Evolutionary conservation across 2,113 vertebrate species (phyloP), one percentile per base, ranked within the genome.

Genomic region (Actenoides hombroni): DNA sequence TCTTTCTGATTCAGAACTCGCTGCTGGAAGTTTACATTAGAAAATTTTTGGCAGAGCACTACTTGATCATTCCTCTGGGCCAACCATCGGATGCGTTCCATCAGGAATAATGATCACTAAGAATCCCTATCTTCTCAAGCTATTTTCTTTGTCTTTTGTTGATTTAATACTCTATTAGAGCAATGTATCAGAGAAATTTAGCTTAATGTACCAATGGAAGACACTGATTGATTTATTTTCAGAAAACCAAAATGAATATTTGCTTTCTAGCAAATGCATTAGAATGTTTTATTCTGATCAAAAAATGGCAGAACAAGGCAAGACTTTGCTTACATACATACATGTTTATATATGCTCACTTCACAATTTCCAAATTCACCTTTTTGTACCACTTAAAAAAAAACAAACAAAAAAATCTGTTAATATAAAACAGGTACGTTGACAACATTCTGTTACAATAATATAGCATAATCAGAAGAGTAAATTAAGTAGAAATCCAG

Each of bases 361-460:
- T 70, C n/a, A 54, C 7, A 53, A 29, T 61, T 53, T 67, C 13
- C 24, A 87, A 70, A 67, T 37, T 48, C 16, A 21, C 2, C 13
- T 81, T 67, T 33, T 51, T 9, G 42, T 70, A 39, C 1, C 13
- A 39, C 12, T 53, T 4, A 6, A 53, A 65, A 48, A 48, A 56
- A 67, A 12, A 0, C 4, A 3, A 3, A 9, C 33, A 65, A 76
- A 10, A 31, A 13, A 48, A 23, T 37, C 12, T 48, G 2, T 73
- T 73, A 4, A 28, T 40, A 40, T 44, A 63, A 77, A 90, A 24
- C 1, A 17, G 9, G 8, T 28, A 65, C 65, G 82, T 80, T 69
- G 29, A 42, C 13, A 67, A 44, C 19, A 75, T 39, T 37, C 17
- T 37, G 2, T 23, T 54, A 35, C 14, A 65, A 70, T 29, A 87